Percentiles rank a stretch among this genome's conserved stretches.
phyloP scores from a whole-genome alignment of 2,113 vertebrate genomes.

The Amblyopsis rosae region DNA sequence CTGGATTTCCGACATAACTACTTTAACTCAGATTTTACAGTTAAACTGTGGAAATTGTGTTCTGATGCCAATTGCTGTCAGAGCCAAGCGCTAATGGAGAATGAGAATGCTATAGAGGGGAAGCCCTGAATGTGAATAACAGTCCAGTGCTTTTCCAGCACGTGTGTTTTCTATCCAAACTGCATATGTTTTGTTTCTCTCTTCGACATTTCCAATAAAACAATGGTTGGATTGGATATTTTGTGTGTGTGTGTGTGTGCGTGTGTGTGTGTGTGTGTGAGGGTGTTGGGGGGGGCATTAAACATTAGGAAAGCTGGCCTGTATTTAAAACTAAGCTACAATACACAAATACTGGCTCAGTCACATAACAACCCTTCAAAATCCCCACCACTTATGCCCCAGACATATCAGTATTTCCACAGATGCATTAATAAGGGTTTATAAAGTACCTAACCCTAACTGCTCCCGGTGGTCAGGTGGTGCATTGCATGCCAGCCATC shows the following conservation, averaged over 20 bases:
- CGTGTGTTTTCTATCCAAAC: slow-evolving; percentile 62
- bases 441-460: slow-evolving; percentile 3
- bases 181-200: slow-evolving; percentile 55
- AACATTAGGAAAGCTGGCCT: slow-evolving; percentile 59
- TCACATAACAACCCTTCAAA: slow-evolving; percentile 24
- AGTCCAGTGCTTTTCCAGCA: slow-evolving; percentile 47
- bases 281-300: slow-evolving; percentile 13
- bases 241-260: no score
- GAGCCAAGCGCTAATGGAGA: slow-evolving; percentile 49
- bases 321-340: slow-evolving; percentile 33
- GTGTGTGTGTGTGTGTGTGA: no score
- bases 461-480: no score
- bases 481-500: no score
- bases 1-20: slow-evolving; percentile 35
- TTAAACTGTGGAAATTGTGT: no score
- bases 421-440: slow-evolving; percentile 42
- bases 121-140: slow-evolving; percentile 67
- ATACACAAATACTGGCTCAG: slow-evolving; percentile 54
- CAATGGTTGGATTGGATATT: slow-evolving; percentile 19
- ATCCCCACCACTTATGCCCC: slow-evolving; percentile 27
- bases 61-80: slow-evolving; percentile 34
- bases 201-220: slow-evolving; percentile 61
- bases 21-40: slow-evolving; percentile 45
- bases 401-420: slow-evolving; percentile 64
- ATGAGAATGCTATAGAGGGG: slow-evolving; percentile 51